A percentile compares a stretch with the other conserved stretches of the same genome.
phyloP scores from a whole-genome alignment of 2,113 vertebrate genomes.

The Cathartes aura region DNA sequence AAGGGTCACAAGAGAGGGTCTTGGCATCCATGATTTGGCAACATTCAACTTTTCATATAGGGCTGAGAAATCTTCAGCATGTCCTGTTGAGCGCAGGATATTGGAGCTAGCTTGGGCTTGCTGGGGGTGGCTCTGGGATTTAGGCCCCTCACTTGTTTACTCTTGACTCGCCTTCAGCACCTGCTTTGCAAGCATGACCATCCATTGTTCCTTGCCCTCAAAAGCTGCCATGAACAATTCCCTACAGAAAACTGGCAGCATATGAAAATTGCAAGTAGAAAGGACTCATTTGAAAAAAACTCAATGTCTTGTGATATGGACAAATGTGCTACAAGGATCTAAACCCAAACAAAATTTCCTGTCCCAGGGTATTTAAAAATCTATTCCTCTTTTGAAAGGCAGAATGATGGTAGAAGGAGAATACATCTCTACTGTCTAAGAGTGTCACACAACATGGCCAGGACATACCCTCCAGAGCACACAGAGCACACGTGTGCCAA shows the following conservation, averaged over 20 bases:
- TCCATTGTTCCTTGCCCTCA: background rate
- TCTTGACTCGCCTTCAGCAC: background rate
- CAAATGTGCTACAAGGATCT: background rate
- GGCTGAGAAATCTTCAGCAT: background rate
- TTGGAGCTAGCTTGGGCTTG: background rate
- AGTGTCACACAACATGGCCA: background rate
- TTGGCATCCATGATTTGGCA: background rate
- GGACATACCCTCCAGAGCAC: background rate
- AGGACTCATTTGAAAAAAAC: background rate
- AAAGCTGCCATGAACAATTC: background rate
- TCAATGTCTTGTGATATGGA: background rate
- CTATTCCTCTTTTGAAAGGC: background rate
- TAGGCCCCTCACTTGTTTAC: background rate
- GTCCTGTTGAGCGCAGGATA: background rate
- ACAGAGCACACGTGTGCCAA: background rate
- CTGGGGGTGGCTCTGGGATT: background rate
- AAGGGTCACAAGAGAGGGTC: background rate
- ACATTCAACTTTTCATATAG: background rate
- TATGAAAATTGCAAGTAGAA: background rate
- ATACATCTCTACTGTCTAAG: background rate
- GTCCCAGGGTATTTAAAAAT: background rate
- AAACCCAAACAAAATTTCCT: background rate
- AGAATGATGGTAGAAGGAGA: background rate
- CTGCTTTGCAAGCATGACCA: background rate
- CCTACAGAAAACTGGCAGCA: background rate